phyloP scores from a whole-genome alignment of 2,888 invertebrate species.

The Limenitis camilla region DNA sequence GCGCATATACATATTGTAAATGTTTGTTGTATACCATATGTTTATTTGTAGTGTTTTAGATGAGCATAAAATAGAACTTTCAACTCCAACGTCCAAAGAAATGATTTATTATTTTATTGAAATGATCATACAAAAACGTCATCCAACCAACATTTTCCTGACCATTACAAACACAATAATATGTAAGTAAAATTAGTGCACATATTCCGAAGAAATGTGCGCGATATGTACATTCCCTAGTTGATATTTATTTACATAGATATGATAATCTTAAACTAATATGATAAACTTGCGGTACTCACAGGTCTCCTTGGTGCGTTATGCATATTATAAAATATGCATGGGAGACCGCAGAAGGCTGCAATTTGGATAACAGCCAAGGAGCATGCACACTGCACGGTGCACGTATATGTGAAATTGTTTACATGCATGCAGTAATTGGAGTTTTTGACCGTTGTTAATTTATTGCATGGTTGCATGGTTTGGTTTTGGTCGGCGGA shows the following conservation, averaged over 20 bases:
- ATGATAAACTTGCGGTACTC: constrained; percentile 8
- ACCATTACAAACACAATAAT: too few relatives aligned
- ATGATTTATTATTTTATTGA: too few relatives aligned
- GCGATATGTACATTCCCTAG: too few relatives aligned
- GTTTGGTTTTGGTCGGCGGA: not conserved
- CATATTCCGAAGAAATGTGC: too few relatives aligned
- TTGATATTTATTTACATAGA: not conserved
- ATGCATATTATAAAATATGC: constrained; percentile 26
- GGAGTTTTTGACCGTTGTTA: constrained; percentile 3
- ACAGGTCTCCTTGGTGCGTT: constrained; percentile 1
- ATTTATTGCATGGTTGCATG: not conserved
- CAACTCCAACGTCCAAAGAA: too few relatives aligned
- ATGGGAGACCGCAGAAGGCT: constrained; percentile 22
- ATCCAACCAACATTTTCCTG: too few relatives aligned
- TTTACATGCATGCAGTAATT: constrained; percentile 3
- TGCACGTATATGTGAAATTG: constrained; percentile 2
- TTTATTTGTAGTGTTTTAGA: too few relatives aligned
- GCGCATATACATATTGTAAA: too few relatives aligned
- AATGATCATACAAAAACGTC: too few relatives aligned
- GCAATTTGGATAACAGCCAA: constrained; percentile 27
- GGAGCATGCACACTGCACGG: constrained; percentile 3
- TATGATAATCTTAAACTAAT: not conserved
- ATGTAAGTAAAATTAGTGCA: too few relatives aligned
- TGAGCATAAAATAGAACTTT: too few relatives aligned
- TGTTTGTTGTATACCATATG: too few relatives aligned